Percentiles rank a stretch among this genome's conserved stretches.
phyloP scores from a whole-genome alignment of 2,113 vertebrate species.

The Maylandia zebra region DNA sequence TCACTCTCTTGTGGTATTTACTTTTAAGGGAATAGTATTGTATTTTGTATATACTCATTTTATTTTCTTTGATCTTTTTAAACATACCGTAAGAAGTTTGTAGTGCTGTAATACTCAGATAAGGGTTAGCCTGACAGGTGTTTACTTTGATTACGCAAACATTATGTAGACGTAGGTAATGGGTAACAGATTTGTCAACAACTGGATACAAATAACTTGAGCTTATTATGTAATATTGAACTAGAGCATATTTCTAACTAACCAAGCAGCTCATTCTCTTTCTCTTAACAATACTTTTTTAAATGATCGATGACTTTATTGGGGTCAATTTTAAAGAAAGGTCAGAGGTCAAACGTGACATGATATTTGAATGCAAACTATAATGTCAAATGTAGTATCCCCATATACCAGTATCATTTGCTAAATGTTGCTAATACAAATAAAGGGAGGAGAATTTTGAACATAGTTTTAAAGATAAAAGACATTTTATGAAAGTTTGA shows the following conservation, averaged over 20 bases:
- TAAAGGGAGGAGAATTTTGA: not conserved
- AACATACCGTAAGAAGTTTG: not conserved
- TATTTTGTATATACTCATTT: not conserved
- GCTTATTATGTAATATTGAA: not conserved
- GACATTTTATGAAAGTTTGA: not conserved
- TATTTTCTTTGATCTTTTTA: not conserved
- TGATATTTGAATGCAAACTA: not conserved
- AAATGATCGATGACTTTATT: not conserved
- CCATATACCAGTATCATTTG: not conserved
- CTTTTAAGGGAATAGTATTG: not conserved
- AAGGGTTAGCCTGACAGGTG: not conserved
- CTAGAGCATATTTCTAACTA: not conserved
- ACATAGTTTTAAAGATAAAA: not conserved
- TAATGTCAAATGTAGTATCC: not conserved
- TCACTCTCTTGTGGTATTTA: not conserved
- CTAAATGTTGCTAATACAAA: not conserved
- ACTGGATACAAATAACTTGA: not conserved
- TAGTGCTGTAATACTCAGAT: not conserved
- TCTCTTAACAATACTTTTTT: not conserved
- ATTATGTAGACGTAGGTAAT: not conserved
- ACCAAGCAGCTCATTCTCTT: not conserved
- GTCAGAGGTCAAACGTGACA: not conserved
- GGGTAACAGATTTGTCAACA: not conserved
- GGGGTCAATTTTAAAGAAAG: not conserved
- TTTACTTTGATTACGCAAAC: not conserved